Base-by-base conservation (phyloP, 2,113 vertebrate species). In the Eolophus roseicapilla region DNA sequence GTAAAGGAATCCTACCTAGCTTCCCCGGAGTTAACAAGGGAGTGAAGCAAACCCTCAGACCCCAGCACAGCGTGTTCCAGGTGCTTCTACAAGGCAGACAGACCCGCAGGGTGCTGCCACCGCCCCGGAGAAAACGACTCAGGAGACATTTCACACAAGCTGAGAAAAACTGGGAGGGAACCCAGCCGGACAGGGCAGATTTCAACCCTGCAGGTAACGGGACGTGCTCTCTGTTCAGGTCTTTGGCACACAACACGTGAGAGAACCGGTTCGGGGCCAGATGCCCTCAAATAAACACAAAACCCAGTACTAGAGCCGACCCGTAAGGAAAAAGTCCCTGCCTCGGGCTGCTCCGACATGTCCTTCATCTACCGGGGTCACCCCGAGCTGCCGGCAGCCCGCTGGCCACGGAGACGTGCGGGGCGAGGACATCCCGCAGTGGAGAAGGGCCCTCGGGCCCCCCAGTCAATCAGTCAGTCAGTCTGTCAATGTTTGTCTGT, bases 61-160 rank as follows among this genome's bases (percentile, higher is more conserved):
- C 35, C 2, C 19, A 7, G 0, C 11, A 0, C 25, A 3, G 7
- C 0, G 5, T 10, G 2, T 19, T 10, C 33, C 44, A 9, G 20
- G 25, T 23, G 33, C 8, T 59, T 59, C 33, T 35, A 24, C 33
- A 23, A 23, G 20, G 57, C 57, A 24, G 57, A n/a, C 57, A n/a
- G 13, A 23, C 57, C 21, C 13, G 9, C 33, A 59, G 33, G 13
- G 20, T 59, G 55, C 55, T n/a, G 55, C 21, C 55, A 59, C 55
- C 13, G 55, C 20, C 20, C 55, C 9, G 8, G 15, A 11, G 24
- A 13, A 41, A 52, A 11, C 0, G 2, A 46, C 17, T 15, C 39
- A 3, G 15, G 52, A 21, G 10, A 3, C 27, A 1, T 13, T 37
- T 4, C n/a, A 8, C 33, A 1, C 0, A 7, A n/a, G 33, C 28